Conservation (phyloP, 1,140 invertebrate species). For the Helicoverpa zea region DNA sequence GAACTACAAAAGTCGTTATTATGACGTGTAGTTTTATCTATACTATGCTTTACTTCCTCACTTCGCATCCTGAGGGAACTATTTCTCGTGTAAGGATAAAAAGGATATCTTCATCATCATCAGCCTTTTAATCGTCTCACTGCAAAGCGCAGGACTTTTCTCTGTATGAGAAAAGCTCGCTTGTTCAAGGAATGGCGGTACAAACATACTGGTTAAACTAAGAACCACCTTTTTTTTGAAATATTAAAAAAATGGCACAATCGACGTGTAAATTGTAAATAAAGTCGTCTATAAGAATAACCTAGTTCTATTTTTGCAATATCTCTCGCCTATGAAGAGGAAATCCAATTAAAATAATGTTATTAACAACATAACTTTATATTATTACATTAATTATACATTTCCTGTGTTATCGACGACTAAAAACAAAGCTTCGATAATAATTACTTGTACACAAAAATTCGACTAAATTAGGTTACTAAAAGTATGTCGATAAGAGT, state of each 20-base stretch:
- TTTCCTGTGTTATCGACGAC: neutral
- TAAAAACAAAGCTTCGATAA: neutral
- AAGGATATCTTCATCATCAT: no score
- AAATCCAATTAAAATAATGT: conserved; percentile 2
- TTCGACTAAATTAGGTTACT: neutral
- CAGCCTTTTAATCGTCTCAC: no score
- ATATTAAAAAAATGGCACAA: no score
- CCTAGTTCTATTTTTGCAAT: conserved; percentile 13
- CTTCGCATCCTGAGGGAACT: no score
- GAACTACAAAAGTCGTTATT: neutral
- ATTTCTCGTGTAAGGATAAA: no score
- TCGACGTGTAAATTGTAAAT: no score
- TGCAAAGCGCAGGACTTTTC: no score
- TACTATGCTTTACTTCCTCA: neutral
- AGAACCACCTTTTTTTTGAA: no score
- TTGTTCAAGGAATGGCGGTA: no score
- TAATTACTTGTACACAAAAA: neutral
- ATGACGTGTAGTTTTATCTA: neutral
- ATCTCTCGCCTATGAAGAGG: neutral
- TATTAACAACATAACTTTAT: neutral
- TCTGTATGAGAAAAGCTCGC: no score
- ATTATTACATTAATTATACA: neutral
- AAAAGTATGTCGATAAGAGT: neutral
- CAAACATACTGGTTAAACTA: no score
- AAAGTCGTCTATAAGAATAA: no score